Evolutionary conservation across 2,888 invertebrate species (phyloP), one percentile per base, ranked within the genome.

Genomic region (Drosophila vallismaia): DNA sequence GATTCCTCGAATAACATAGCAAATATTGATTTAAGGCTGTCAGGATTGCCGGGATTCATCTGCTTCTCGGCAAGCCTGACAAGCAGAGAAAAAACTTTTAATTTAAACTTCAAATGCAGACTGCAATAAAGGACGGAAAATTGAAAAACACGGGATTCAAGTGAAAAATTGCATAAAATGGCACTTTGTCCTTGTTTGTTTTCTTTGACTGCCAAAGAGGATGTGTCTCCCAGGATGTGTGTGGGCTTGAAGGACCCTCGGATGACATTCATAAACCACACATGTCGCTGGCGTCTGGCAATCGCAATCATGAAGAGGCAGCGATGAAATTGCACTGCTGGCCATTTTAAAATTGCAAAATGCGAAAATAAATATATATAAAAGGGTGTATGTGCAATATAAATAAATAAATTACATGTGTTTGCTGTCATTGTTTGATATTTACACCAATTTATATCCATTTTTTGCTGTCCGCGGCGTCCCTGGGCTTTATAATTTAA

Each of bases 241-340:
- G 40, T 42, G 63, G 12, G 19, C 7, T 38, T 42, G 40, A 14
- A 50, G 68, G 26, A 44, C 51, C 33, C 56, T 53, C 36, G 56
- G 29, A 48, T 60, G 73, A 71, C 71, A 80, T 40, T 57, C 70
- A 79, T 79, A 73, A 76, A 57, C 74, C 66, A 56, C 82, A 72
- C 63, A 58, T 78, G 74, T 63, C 55, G 63, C 68, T 45, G 40
- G 42, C 49, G 51, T 57, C 24, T 45, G 45, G 36, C 60, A 50
- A 54, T 59, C 54, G 36, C 60, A 50, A 54, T 59, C 54, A 60
- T 57, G 57, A 68, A 46, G 46, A 29, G 42, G 12, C 45, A 52
- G 48, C 54, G 45, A 42, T 45, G 55, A 58, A 55, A 68, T 56
- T 71, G 72, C 56, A 53, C 40, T 56, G 72, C 51, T 53, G 63